Evolutionary conservation across 2,797 vertebrate genomes (phyloP).

Genomic region (Neosilurus mollespiculum): DNA sequence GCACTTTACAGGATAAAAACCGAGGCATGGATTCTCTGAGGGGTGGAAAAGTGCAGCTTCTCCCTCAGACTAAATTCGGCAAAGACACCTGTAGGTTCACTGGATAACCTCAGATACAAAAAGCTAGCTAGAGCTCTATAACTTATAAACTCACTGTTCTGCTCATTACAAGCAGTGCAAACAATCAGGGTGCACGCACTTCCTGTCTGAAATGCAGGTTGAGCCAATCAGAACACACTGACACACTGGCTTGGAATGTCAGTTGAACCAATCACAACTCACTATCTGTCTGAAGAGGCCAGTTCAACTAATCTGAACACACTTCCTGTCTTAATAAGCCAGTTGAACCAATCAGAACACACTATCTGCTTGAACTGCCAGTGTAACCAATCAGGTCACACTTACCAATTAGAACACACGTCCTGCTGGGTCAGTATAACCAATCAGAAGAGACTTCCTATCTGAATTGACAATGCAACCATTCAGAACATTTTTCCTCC

Average conservation of each 20-base stretch:
- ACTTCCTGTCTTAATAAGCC: background rate
- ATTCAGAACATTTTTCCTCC: background rate
- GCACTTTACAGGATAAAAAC: constrained; percentile 22
- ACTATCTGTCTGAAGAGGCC: background rate
- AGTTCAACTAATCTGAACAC: background rate
- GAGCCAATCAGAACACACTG: background rate
- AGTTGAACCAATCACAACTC: background rate
- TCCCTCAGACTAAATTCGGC: background rate
- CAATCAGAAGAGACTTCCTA: background rate
- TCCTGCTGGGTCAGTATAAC: background rate
- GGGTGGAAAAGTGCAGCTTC: background rate
- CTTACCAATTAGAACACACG: too few species aligned
- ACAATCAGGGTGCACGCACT: too few species aligned
- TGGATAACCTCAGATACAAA: background rate
- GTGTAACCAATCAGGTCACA: background rate
- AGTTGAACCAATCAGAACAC: too few species aligned
- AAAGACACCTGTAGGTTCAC: background rate
- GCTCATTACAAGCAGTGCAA: background rate
- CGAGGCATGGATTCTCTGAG: constrained; percentile 10
- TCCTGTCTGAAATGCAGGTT: background rate
- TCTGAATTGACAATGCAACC: background rate
- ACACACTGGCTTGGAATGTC: background rate
- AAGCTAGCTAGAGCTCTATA: background rate
- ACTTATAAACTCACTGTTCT: background rate
- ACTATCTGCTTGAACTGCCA: background rate